phyloP scores from a whole-genome alignment of 2,888 invertebrate species.

The Lasioglossum lativentre region DNA sequence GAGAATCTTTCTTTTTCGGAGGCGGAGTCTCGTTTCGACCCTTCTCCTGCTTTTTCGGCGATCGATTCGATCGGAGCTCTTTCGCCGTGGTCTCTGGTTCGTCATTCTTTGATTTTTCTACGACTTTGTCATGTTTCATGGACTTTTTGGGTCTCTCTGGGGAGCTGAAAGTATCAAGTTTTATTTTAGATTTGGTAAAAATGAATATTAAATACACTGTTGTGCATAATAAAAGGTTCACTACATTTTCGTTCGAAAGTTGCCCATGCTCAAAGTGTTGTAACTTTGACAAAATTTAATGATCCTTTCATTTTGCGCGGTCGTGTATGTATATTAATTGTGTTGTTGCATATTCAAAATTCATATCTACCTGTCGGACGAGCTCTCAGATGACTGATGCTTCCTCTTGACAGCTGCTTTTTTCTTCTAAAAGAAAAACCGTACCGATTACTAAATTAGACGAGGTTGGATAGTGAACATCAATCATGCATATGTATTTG shows the following conservation, averaged over 20 bases:
- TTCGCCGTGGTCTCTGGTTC: slow-evolving; percentile 68
- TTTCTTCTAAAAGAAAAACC: slow-evolving; percentile 85
- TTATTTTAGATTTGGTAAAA: neutral
- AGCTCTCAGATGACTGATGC: slow-evolving; percentile 86
- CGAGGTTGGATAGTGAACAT: slow-evolving; percentile 71
- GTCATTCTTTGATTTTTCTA: slow-evolving; percentile 67
- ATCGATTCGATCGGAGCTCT: slow-evolving; percentile 71
- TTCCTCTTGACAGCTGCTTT: slow-evolving; percentile 86
- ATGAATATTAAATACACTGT: neutral
- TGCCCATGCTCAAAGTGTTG: too few relatives aligned
- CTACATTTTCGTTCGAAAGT: neutral
- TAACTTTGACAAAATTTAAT: too few relatives aligned
- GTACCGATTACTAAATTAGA: slow-evolving; percentile 65
- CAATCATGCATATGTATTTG: slow-evolving; percentile 80
- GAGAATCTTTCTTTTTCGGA: slow-evolving; percentile 68
- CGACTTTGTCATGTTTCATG: slow-evolving; percentile 73
- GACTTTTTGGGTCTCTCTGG: slow-evolving; percentile 79
- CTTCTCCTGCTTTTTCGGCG: slow-evolving; percentile 75
- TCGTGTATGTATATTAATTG: neutral
- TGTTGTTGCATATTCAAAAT: neutral
- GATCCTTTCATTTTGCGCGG: neutral
- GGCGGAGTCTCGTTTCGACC: slow-evolving; percentile 72
- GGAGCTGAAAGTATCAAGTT: slow-evolving; percentile 70
- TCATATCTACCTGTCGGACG: slow-evolving; percentile 86
- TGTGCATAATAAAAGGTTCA: neutral